Evolutionary conservation across 2,888 invertebrate species (phyloP).

Genomic region (Agrilus biguttatus): DNA sequence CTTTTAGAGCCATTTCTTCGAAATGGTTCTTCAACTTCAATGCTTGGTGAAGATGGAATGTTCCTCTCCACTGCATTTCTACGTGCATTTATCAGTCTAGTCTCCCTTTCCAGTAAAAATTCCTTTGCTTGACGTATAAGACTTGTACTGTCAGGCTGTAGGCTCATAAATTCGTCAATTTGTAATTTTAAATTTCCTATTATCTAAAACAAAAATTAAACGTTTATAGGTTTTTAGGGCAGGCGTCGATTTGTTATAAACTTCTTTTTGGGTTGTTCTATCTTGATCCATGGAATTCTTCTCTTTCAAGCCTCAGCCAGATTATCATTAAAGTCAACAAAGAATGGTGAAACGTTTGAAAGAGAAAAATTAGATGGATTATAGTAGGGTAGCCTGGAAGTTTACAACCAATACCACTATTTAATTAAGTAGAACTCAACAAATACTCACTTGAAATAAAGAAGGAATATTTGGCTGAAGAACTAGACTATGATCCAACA

Average conservation of each 20-base stretch:
- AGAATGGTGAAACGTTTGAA: neutral
- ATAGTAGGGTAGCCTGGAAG: too few relatives aligned
- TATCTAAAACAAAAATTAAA: slow-evolving; percentile 35
- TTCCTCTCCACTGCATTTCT: slow-evolving; percentile 41
- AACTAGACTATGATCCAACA: slow-evolving; percentile 72
- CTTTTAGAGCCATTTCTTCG: slow-evolving; percentile 55
- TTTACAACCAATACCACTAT: too few relatives aligned
- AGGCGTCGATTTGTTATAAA: too few relatives aligned
- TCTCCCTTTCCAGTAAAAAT: slow-evolving; percentile 67
- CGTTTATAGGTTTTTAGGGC: neutral
- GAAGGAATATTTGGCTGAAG: slow-evolving; percentile 86
- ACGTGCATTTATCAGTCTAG: slow-evolving; percentile 55
- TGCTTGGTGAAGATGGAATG: slow-evolving; percentile 9
- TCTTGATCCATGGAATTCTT: neutral
- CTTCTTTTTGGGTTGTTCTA: neutral
- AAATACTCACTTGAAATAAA: slow-evolving; percentile 61
- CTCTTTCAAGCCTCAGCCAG: neutral
- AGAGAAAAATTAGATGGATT: slow-evolving; percentile 1
- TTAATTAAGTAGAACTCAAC: neutral
- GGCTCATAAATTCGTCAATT: slow-evolving; percentile 62
- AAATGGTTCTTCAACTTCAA: slow-evolving; percentile 33
- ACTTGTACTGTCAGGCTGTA: slow-evolving; percentile 42
- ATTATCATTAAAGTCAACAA: too few relatives aligned
- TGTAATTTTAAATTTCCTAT: slow-evolving; percentile 70
- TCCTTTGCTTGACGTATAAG: slow-evolving; percentile 65